Conservation (phyloP, 2,113 vertebrate genomes). For the Chauna torquata region DNA sequence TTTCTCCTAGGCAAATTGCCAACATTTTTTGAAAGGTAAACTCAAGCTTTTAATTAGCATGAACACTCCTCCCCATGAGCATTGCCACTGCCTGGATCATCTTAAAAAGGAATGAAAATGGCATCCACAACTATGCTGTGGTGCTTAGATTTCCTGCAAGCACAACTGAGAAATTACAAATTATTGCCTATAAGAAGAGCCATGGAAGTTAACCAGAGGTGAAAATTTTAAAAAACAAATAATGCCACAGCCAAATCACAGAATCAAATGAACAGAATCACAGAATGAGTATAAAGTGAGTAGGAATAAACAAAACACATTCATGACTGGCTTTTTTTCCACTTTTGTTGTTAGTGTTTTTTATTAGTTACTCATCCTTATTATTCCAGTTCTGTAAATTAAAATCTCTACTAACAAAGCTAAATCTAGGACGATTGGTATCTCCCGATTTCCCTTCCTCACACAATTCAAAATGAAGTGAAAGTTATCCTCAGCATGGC, state of each 20-base stretch:
- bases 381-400: background rate
- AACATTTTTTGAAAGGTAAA: constrained; percentile 48
- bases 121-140: background rate
- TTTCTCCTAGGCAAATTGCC: constrained; percentile 51
- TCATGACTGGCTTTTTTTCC: background rate
- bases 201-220: background rate
- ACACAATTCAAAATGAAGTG: constrained; percentile 24
- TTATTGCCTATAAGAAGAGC: background rate
- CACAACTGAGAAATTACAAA: background rate
- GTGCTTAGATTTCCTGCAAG: background rate
- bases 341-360: background rate
- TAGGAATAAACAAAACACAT: background rate
- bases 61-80: constrained; percentile 30
- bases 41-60: constrained; percentile 66
- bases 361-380: background rate
- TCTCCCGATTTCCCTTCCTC: constrained; percentile 30
- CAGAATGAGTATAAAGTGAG: background rate
- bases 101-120: constrained; percentile 54
- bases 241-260: background rate
- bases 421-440: constrained; percentile 29
- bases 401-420: constrained; percentile 10
- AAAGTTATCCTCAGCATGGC: constrained; percentile 28
- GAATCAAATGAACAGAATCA: background rate
- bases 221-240: background rate
- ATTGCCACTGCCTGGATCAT: constrained; percentile 1